Conservation (phyloP, 2,888 invertebrate species). For the Tryphoninae sp. region DNA sequence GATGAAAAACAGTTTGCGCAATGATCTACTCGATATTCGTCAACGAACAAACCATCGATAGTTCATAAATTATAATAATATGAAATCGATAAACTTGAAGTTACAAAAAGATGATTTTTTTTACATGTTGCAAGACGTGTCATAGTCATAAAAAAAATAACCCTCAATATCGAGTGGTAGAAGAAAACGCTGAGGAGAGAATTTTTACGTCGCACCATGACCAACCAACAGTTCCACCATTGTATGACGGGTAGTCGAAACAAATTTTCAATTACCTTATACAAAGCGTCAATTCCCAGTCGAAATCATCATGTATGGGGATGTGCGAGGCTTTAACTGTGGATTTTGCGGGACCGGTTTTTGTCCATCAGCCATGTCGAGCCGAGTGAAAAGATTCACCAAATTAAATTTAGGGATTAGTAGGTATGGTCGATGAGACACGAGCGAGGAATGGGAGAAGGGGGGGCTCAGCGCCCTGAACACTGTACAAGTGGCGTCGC, state of each 20-base stretch:
- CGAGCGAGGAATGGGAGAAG: neutral
- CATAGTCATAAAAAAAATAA: constrained; percentile 7
- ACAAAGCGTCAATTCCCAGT: constrained; percentile 80
- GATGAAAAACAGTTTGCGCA: constrained; percentile 39
- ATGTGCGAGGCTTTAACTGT: constrained; percentile 34
- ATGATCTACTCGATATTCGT: constrained; percentile 53
- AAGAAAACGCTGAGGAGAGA: constrained; percentile 11
- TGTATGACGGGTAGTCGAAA: constrained; percentile 65
- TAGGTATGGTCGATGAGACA: constrained; percentile 77
- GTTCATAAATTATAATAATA: constrained; percentile 19
- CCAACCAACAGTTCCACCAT: neutral
- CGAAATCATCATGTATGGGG: constrained; percentile 73
- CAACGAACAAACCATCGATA: constrained; percentile 46
- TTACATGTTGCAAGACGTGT: neutral
- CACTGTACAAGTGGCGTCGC: constrained; percentile 75
- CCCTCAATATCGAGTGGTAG: constrained; percentile 18
- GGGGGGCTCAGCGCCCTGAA: constrained; percentile 61
- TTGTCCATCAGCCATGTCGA: constrained; percentile 58
- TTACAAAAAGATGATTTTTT: constrained; percentile 1
- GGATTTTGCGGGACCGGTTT: constrained; percentile 55
- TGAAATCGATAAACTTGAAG: neutral
- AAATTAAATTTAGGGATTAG: constrained; percentile 81
- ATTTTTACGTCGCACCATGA: neutral
- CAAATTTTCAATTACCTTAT: constrained; percentile 80
- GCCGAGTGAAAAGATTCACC: constrained; percentile 78